Conservation (phyloP, 2,113 vertebrate genomes). For the Leucopternis melanops region DNA sequence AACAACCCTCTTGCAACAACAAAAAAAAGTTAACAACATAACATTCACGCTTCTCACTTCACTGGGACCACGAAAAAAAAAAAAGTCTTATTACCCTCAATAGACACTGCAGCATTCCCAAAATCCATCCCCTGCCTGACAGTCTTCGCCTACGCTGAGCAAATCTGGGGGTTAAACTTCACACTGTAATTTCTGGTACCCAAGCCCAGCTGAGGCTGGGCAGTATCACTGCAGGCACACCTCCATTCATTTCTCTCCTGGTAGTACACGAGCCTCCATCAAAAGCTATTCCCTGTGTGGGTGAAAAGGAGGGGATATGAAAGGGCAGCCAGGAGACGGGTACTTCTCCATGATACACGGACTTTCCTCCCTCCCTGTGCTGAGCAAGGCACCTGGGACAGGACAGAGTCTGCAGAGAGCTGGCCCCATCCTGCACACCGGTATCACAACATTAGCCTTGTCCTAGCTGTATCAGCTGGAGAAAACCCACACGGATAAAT, state of each 20-base stretch:
- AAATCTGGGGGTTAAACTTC: background rate
- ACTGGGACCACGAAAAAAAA: background rate
- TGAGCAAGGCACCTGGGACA: background rate
- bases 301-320: background rate
- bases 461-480: background rate
- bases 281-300: accelerated
- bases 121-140: background rate
- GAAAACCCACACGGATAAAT: background rate
- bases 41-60: background rate
- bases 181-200: accelerated
- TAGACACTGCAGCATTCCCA: accelerated
- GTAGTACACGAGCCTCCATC: accelerated
- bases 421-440: background rate
- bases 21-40: background rate
- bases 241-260: background rate
- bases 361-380: background rate
- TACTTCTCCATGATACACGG: background rate
- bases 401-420: too few relatives aligned
- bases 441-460: background rate
- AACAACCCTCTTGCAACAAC: background rate
- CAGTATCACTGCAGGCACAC: accelerated
- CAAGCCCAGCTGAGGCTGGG: background rate
- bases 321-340: background rate
- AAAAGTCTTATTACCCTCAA: background rate
- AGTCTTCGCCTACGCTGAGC: accelerated